phyloP scores from a whole-genome alignment of 1,140 invertebrate species.

The Leguminivora glycinivorella region DNA sequence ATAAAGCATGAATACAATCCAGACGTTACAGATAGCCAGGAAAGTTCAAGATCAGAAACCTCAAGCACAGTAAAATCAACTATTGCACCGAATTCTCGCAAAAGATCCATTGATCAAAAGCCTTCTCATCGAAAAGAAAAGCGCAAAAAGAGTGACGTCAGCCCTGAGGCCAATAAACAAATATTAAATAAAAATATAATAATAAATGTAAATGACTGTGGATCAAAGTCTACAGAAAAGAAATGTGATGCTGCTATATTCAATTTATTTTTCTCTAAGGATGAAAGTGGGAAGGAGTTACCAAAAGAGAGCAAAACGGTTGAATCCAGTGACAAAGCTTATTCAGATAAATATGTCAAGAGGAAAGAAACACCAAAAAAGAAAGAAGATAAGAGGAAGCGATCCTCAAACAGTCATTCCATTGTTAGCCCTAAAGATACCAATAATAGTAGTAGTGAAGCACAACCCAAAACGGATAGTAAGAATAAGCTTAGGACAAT shows the following conservation, averaged over 20 bases:
- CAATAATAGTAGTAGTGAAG: constrained; percentile 39
- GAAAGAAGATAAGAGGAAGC: constrained; percentile 50
- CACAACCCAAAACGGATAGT: constrained; percentile 48
- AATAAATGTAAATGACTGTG: constrained; percentile 44
- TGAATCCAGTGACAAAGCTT: constrained; percentile 46
- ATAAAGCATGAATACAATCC: neutral
- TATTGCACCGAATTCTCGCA: constrained; percentile 48
- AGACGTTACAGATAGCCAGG: constrained; percentile 30
- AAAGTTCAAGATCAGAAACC: constrained; percentile 40
- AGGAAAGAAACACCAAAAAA: constrained; percentile 57
- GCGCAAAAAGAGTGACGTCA: constrained; percentile 62
- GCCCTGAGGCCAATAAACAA: constrained; percentile 45
- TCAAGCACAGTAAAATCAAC: constrained; percentile 37
- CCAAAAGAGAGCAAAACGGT: constrained; percentile 46
- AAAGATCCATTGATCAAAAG: constrained; percentile 65
- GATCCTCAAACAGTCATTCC: constrained; percentile 57
- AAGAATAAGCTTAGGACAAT: constrained; percentile 64
- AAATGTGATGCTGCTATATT: constrained; percentile 43
- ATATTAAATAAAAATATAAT: constrained; percentile 47
- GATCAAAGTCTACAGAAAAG: constrained; percentile 43
- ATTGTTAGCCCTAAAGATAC: constrained; percentile 54
- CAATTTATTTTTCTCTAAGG: constrained; percentile 53
- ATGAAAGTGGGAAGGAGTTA: constrained; percentile 40
- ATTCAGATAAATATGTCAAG: constrained; percentile 67
- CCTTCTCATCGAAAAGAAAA: constrained; percentile 73